Evolutionary conservation across 2,797 vertebrate genomes (phyloP).

Genomic region (Tinamus major): DNA sequence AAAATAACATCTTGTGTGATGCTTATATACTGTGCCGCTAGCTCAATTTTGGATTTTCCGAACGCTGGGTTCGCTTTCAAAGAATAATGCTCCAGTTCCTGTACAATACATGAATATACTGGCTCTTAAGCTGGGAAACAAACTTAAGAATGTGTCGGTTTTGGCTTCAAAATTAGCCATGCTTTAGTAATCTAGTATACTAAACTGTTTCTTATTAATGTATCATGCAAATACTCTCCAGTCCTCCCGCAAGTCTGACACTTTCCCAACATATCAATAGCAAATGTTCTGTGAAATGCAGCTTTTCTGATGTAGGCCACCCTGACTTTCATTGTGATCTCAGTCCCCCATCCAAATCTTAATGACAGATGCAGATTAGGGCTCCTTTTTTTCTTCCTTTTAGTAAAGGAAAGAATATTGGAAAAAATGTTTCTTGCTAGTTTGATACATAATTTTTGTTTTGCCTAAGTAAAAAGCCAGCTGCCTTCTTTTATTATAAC

Average conservation of each 20-base stretch:
- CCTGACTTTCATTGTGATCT: slow-evolving; percentile 75
- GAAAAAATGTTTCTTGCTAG: neutral
- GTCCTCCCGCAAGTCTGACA: slow-evolving; percentile 78
- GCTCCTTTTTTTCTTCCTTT: neutral
- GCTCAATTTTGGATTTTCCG: slow-evolving; percentile 70
- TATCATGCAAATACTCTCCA: slow-evolving; percentile 80
- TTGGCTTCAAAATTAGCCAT: slow-evolving; percentile 80
- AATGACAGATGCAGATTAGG: slow-evolving; percentile 55
- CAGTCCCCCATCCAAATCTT: slow-evolving; percentile 60
- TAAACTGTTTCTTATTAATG: slow-evolving; percentile 89
- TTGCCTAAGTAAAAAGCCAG: neutral
- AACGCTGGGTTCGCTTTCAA: slow-evolving; percentile 77
- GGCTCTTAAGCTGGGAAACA: slow-evolving; percentile 73
- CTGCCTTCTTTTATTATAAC: neutral
- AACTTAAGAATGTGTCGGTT: slow-evolving; percentile 81
- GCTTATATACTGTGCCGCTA: slow-evolving; percentile 62
- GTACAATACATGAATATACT: slow-evolving; percentile 53
- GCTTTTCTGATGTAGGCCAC: slow-evolving; percentile 77
- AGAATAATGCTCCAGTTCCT: slow-evolving; percentile 64
- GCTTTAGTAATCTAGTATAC: slow-evolving; percentile 78
- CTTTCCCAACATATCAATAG: slow-evolving; percentile 83
- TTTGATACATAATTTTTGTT: neutral
- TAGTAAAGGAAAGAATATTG: slow-evolving; percentile 24
- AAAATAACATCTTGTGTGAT: slow-evolving; percentile 72
- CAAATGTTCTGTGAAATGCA: slow-evolving; percentile 79